Evolutionary conservation across 2,888 invertebrate genomes (phyloP), one percentile per base, ranked within the genome.

Genomic region (Cephus nigrinus): DNA sequence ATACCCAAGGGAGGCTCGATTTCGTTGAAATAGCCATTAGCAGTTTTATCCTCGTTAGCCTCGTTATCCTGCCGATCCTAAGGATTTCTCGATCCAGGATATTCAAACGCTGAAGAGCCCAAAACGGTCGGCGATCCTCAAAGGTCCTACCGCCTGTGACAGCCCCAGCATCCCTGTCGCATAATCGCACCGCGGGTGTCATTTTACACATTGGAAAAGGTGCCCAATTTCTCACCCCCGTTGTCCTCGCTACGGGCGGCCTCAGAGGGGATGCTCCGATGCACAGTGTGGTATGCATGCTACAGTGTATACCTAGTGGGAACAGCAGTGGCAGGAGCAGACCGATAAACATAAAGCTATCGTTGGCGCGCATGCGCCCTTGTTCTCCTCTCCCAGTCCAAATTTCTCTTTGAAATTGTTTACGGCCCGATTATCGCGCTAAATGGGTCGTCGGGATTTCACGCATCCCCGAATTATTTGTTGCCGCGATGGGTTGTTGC

Each of bases 401-500:
- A 79, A 77, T 78, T 75, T 78, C 75, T 81, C 82, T 80, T 84
- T 82, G 84, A 83, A 86, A 86, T 86, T 83, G 85, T 85, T 89
- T 86, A 89, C 87, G 90, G 89, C 85, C 88, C 88, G 90, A 85
- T 90, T 89, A 88, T 88, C 85, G 84, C 82, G 79, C 86, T 88
- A 87, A 90, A 90, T 89, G 83, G 86, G 84, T 79, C 83, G 81
- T 82, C 79, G 81, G 82, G 91, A 91, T 91, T 91, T 91, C 84
- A 91, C 91, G 91, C 91, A 90, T 91, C 90, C 90, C 86, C 90
- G 90, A 89, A 89, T 90, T 88, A 90, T 89, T 90, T 90, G 79
- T 76, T 40, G 35, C 74, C 73, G 32, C 11, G 68, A 12, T 69
- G 35, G 73, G 32, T 32, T 78, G 76, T 77, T 79, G 75, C 69